Percentiles rank a stretch among this genome's conserved stretches.
phyloP scores from a whole-genome alignment of 1,140 invertebrate genomes.

The Sitobion miscanthi region DNA sequence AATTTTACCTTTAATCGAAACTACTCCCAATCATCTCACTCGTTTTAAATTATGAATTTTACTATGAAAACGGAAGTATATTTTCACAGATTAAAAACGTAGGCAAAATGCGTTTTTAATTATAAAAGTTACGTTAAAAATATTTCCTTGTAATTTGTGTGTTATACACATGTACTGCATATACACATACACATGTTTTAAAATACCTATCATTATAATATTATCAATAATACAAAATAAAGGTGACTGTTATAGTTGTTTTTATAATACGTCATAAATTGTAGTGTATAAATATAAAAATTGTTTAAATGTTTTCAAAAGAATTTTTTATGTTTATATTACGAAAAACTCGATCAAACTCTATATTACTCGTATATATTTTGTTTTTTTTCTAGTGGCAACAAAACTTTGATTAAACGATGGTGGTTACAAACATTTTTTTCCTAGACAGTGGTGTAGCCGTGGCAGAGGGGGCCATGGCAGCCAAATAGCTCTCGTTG shows the following conservation, averaged over 20 bases:
- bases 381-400: not conserved
- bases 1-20: constrained; percentile 39
- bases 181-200: not conserved
- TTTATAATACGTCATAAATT: not conserved
- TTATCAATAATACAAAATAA: not conserved
- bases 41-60: constrained; percentile 37
- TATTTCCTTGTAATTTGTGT: not conserved
- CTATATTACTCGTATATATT: not conserved
- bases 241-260: not conserved
- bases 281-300: not conserved
- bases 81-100: not conserved
- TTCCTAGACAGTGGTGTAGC: not conserved
- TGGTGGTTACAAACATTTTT: not conserved
- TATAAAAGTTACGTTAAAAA: constrained; percentile 20
- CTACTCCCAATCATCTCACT: not conserved
- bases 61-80: not conserved
- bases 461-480: too few species aligned
- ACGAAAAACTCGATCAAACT: not conserved
- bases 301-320: not conserved
- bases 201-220: not conserved
- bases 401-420: not conserved
- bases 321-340: not conserved
- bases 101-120: constrained; percentile 12
- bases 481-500: too few species aligned
- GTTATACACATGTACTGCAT: not conserved